A percentile compares a stretch with the other conserved stretches of the same genome.
Conservation (phyloP, 1,140 invertebrate genomes). For the Limonius californicus region DNA sequence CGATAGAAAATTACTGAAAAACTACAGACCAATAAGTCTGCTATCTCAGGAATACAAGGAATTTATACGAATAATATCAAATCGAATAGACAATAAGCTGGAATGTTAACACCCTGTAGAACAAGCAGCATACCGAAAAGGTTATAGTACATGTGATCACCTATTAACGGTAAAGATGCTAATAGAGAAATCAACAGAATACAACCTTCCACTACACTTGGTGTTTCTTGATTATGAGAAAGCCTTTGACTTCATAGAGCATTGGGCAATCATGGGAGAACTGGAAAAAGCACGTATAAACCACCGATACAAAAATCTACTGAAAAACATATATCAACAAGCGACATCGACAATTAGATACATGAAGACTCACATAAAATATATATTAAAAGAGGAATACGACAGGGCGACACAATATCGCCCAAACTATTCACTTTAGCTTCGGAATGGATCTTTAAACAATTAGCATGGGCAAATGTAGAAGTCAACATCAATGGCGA, state of each 20-base stretch:
- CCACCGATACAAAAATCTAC: background rate
- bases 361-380: background rate
- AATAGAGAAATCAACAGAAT: background rate
- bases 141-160: too few relatives aligned
- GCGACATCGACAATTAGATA: background rate
- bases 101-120: slow-evolving; percentile 25
- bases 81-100: slow-evolving; percentile 21
- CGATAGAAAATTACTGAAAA: slow-evolving; percentile 23
- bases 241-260: slow-evolving; percentile 19
- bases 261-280: slow-evolving; percentile 7
- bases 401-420: background rate
- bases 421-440: slow-evolving; percentile 3
- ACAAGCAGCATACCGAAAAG: too few relatives aligned
- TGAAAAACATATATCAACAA: background rate
- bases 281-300: background rate
- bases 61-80: slow-evolving; percentile 23
- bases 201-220: slow-evolving; percentile 9
- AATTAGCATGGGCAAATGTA: background rate
- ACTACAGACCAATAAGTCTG: slow-evolving; percentile 29
- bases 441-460: background rate
- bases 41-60: slow-evolving; percentile 23
- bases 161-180: too few relatives aligned
- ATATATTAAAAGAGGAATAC: slow-evolving; percentile 7
- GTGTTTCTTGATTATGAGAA: slow-evolving; percentile 21
- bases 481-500: background rate